Conservation (phyloP, 2,797 vertebrate species). For the Sebastolobus alascanus region DNA sequence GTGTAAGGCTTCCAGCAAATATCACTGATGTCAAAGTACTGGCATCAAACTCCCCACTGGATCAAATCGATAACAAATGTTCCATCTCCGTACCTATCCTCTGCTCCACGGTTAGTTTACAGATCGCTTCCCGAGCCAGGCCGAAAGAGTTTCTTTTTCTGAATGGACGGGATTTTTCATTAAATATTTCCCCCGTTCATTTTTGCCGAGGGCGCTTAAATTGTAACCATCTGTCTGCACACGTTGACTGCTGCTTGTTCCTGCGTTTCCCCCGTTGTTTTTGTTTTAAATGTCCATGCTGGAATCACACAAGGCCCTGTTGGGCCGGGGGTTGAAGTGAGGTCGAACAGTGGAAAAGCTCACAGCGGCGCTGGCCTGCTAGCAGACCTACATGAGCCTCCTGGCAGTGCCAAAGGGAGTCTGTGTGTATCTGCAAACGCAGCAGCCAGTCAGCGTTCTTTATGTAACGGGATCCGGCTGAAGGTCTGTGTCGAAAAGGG, state of each 20-base stretch:
- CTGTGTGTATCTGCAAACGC: constrained; percentile 29
- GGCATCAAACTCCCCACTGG: constrained; percentile 56
- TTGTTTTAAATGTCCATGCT: constrained; percentile 63
- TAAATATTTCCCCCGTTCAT: constrained; percentile 62
- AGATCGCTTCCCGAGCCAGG: constrained; percentile 43
- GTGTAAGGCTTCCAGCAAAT: constrained; percentile 47
- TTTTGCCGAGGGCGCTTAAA: constrained; percentile 67
- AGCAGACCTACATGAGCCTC: constrained; percentile 20
- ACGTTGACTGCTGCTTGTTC: constrained; percentile 53
- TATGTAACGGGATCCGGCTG: constrained; percentile 20
- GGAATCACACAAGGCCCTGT: constrained; percentile 62
- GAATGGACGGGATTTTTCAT: constrained; percentile 69
- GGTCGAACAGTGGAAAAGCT: constrained; percentile 53
- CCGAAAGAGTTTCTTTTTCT: constrained; percentile 53
- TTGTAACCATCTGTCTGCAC: constrained; percentile 76
- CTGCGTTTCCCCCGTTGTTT: constrained; percentile 52
- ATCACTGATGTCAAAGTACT: constrained; percentile 71
- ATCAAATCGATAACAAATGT: constrained; percentile 81
- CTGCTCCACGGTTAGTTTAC: constrained; percentile 51
- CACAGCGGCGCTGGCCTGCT: neutral
- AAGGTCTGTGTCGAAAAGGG: neutral
- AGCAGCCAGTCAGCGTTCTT: constrained; percentile 11
- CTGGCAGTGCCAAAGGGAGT: constrained; percentile 16
- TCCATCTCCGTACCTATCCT: constrained; percentile 57
- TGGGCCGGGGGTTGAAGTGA: constrained; percentile 56